Conservation (phyloP, 1,140 invertebrate species). For the Drosophila nigrodunni region DNA sequence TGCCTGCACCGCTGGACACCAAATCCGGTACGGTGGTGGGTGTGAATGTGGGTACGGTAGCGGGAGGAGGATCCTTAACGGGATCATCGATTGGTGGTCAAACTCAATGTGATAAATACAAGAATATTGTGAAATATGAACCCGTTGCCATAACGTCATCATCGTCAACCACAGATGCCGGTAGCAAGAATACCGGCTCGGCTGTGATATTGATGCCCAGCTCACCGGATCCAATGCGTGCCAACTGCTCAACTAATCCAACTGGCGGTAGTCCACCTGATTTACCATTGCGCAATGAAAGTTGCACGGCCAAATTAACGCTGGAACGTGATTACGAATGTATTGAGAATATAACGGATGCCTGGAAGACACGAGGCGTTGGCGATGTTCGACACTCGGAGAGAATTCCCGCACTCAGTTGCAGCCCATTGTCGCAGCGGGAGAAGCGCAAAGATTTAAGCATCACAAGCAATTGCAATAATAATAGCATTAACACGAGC, state of each 20-base stretch:
- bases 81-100: slow-evolving; percentile 18
- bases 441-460: slow-evolving; percentile 54
- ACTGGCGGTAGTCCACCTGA: slow-evolving; percentile 56
- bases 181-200: slow-evolving; percentile 59
- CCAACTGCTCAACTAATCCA: background rate
- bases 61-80: background rate
- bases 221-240: slow-evolving; percentile 46
- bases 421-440: slow-evolving; percentile 10
- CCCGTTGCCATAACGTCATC: slow-evolving; percentile 80
- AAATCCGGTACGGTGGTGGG: too few relatives aligned
- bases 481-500: slow-evolving; percentile 1
- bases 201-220: slow-evolving; percentile 74
- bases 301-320: slow-evolving; percentile 22
- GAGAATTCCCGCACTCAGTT: slow-evolving; percentile 74
- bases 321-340: slow-evolving; percentile 79
- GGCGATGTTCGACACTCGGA: slow-evolving; percentile 89
- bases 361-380: slow-evolving; percentile 91
- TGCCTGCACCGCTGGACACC: slow-evolving; percentile 53
- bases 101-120: slow-evolving; percentile 78
- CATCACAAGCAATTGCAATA: slow-evolving; percentile 35
- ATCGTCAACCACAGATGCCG: slow-evolving; percentile 66
- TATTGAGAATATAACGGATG: slow-evolving; percentile 86
- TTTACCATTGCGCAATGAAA: slow-evolving; percentile 73
- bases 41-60: slow-evolving; percentile 1
- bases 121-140: slow-evolving; percentile 80